These are phyloP conservation scores for Mya arenaria DNA, from an alignment of 1,140 invertebrate species.

Conservation along the genomic window DNA sequence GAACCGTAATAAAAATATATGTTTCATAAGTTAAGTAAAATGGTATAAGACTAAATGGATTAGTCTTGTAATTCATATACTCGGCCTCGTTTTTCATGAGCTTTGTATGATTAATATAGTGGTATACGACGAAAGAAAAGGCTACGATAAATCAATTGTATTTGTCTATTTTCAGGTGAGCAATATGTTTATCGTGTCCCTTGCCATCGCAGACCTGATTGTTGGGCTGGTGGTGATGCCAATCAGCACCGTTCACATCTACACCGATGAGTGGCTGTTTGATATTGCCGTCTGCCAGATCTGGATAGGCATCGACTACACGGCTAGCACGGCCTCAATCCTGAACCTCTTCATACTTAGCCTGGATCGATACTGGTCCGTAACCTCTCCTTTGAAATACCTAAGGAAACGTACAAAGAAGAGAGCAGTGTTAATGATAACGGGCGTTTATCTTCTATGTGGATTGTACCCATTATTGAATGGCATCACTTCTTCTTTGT, in stretches of 20 bases:
- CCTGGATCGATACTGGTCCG: constrained; percentile 82
- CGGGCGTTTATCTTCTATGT: constrained; percentile 82
- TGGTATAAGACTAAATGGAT: no score
- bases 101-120: no score
- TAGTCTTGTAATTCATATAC: no score
- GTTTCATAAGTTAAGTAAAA: no score
- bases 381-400: constrained; percentile 85
- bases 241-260: constrained; percentile 84
- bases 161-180: no score
- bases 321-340: constrained; percentile 86
- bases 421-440: constrained; percentile 83
- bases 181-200: constrained; percentile 86
- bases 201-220: constrained; percentile 86
- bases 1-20: no score
- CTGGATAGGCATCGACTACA: constrained; percentile 84
- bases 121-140: no score
- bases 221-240: constrained; percentile 86
- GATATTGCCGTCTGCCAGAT: constrained; percentile 83
- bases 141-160: no score
- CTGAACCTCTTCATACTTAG: constrained; percentile 84
- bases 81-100: no score
- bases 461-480: constrained; percentile 83
- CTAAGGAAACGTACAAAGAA: constrained; percentile 84
- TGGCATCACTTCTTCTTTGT: constrained; percentile 82
- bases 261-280: constrained; percentile 84